phyloP scores from a whole-genome alignment of 2,888 invertebrate species.

The Acanthoscelides obtectus region DNA sequence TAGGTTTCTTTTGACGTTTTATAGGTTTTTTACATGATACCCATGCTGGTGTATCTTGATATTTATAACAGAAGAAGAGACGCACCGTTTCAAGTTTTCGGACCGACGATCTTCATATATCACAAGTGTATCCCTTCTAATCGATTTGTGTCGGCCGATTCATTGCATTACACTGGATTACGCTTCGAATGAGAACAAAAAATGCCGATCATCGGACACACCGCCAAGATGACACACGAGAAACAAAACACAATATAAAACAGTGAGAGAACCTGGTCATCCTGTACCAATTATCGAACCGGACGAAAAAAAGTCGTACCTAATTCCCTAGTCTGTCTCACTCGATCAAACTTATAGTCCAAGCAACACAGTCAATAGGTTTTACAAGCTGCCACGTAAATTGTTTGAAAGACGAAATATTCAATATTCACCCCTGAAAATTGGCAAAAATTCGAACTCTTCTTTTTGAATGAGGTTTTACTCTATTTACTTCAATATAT shows the following conservation, averaged over 20 bases:
- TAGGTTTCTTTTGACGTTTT: no score
- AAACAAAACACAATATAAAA: conserved; percentile 17
- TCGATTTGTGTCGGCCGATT: background rate
- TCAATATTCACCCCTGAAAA: no score
- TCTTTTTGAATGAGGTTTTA: no score
- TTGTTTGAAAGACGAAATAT: no score
- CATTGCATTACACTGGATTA: background rate
- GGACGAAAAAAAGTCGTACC: conserved; percentile 15
- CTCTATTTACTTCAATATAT: no score
- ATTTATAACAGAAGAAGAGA: background rate
- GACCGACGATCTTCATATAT: background rate
- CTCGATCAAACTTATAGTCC: conserved; percentile 21
- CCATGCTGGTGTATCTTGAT: no score
- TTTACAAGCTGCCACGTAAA: background rate
- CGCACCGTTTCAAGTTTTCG: background rate
- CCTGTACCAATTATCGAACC: conserved; percentile 26
- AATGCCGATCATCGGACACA: conserved; percentile 5
- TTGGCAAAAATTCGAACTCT: no score
- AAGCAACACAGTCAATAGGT: background rate
- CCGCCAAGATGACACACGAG: conserved; percentile 10
- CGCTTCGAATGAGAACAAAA: background rate
- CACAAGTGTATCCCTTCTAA: background rate
- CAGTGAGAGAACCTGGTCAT: conserved; percentile 25
- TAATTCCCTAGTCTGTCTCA: conserved; percentile 23
- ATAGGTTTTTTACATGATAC: no score